Evolutionary conservation across 2,113 vertebrate genomes (phyloP).

Genomic region (Carassius auratus): DNA sequence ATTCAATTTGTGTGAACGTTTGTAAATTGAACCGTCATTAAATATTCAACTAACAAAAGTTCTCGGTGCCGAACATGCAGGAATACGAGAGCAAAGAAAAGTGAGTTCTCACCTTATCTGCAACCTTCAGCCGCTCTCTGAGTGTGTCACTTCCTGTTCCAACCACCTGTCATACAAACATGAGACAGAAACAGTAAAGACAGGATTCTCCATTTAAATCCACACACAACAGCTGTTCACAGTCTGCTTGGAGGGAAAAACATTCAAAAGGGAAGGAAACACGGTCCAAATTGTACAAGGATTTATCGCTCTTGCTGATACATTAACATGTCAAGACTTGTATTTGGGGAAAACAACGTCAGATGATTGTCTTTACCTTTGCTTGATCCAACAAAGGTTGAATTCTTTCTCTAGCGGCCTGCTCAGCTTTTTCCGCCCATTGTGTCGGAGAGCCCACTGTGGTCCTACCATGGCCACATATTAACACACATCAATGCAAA

Average conservation of each 20-base stretch:
- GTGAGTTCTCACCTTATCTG: slow-evolving; percentile 61
- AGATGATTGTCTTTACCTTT: slow-evolving; percentile 68
- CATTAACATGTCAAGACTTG: neutral
- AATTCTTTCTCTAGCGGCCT: slow-evolving; percentile 58
- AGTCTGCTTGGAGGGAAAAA: neutral
- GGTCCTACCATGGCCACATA: slow-evolving; percentile 67
- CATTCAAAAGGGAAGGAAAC: too few relatives aligned
- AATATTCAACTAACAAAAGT: neutral
- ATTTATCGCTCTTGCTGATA: neutral
- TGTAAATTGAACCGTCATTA: neutral
- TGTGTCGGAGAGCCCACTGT: slow-evolving; percentile 63
- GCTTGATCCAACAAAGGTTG: slow-evolving; percentile 67
- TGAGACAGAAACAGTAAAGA: slow-evolving; percentile 35
- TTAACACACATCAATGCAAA: slow-evolving; percentile 37
- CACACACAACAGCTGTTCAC: neutral
- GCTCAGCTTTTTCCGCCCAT: slow-evolving; percentile 69
- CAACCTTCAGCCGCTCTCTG: slow-evolving; percentile 61
- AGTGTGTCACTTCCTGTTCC: slow-evolving; percentile 54
- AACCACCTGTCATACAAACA: slow-evolving; percentile 57
- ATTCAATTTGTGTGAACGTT: neutral
- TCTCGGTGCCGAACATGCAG: neutral
- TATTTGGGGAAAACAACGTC: neutral
- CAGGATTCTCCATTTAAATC: neutral
- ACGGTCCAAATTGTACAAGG: neutral
- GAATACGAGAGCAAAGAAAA: neutral